These are phyloP conservation scores for Globicephala melas DNA, from an alignment of 2,113 vertebrate genomes.

Conservation along the genomic window DNA sequence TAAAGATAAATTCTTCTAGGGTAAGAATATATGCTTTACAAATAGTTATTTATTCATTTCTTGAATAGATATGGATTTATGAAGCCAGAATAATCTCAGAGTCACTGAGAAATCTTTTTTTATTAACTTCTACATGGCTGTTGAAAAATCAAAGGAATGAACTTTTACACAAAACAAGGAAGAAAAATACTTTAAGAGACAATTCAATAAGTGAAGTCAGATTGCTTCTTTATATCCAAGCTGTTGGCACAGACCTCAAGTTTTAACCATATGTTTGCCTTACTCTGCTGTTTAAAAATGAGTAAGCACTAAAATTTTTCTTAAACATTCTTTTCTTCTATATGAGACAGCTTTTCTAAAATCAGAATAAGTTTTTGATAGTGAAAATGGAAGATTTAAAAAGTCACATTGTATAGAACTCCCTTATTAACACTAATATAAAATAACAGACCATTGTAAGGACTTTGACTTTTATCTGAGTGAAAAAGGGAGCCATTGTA, in stretches of 20 bases:
- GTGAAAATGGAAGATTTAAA: not conserved
- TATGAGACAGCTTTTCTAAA: not conserved
- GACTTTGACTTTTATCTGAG: not conserved
- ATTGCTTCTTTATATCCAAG: not conserved
- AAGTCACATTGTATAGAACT: not conserved
- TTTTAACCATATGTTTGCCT: not conserved
- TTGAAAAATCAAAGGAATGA: slow-evolving; percentile 30
- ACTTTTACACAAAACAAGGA: not conserved
- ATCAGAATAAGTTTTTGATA: not conserved
- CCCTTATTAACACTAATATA: not conserved
- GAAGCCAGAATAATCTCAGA: not conserved
- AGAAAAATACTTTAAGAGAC: not conserved
- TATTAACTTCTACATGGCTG: slow-evolving; percentile 20
- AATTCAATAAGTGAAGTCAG: not conserved
- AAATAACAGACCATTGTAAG: not conserved
- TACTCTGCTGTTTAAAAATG: not conserved
- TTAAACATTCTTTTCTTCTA: not conserved
- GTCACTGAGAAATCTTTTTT: not conserved
- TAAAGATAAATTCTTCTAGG: slow-evolving; percentile 29
- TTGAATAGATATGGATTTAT: slow-evolving; percentile 11
- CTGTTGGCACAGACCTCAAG: not conserved
- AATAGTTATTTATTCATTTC: slow-evolving; percentile 30
- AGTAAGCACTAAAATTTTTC: not conserved
- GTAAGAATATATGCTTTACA: slow-evolving; percentile 10
- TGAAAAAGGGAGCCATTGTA: not conserved